Evolutionary conservation across 2,888 invertebrate species (phyloP).

Genomic region (Stramonita haemastoma): DNA sequence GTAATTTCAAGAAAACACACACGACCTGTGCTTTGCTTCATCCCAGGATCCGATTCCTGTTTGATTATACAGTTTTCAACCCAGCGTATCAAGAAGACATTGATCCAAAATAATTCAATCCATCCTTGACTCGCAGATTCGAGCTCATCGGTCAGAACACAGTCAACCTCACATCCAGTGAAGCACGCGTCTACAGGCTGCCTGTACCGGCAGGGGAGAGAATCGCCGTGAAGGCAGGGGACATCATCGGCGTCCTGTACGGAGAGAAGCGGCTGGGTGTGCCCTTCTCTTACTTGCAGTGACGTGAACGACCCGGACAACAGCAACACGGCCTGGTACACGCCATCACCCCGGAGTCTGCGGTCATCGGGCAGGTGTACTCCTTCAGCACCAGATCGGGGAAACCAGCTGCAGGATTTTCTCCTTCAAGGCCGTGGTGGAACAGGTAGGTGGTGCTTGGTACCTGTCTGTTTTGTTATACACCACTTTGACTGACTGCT

Average conservation of each 20-base stretch:
- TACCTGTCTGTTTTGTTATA: no score
- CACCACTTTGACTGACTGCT: no score
- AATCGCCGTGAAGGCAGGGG: conserved; percentile 21
- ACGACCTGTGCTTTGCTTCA: no score
- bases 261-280: background rate
- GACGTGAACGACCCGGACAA: background rate
- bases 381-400: background rate
- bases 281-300: background rate
- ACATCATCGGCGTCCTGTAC: conserved; percentile 21
- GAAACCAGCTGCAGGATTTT: background rate
- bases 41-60: no score
- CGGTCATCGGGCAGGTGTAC: background rate
- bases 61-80: no score
- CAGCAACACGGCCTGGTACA: background rate
- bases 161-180: background rate
- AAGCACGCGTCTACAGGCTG: background rate
- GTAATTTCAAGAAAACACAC: no score
- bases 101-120: no score
- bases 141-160: conserved; percentile 25
- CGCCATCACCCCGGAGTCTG: background rate
- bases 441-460: background rate
- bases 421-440: conserved; percentile 17
- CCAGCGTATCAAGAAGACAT: no score
- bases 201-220: conserved; percentile 25
- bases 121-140: conserved; percentile 1